Conservation (phyloP, 2,797 vertebrate genomes). For the Acomys russatus region DNA sequence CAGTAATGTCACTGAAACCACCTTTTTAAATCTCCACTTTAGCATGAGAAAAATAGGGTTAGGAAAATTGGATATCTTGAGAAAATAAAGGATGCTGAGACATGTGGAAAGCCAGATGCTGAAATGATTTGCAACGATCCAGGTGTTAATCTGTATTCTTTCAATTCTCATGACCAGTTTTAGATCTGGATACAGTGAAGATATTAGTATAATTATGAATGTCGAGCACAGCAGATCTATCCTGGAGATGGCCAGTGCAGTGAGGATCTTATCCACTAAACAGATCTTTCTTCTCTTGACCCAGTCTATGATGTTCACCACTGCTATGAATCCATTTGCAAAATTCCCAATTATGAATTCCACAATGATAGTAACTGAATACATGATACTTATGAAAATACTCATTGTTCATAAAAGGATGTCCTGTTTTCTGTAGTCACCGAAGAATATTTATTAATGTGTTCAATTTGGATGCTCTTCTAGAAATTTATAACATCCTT, state of each 20-base stretch:
- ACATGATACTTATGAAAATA: not conserved
- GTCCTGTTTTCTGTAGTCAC: not conserved
- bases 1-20: not conserved
- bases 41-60: constrained; percentile 55
- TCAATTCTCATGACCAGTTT: rapidly evolving
- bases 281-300: constrained; percentile 44
- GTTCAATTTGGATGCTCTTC: not conserved
- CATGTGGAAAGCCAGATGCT: constrained; percentile 47
- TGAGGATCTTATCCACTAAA: not conserved
- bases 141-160: not conserved
- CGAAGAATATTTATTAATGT: not conserved
- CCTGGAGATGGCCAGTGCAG: constrained; percentile 37
- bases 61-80: constrained; percentile 60
- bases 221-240: not conserved
- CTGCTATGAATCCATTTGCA: constrained; percentile 19
- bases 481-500: not conserved
- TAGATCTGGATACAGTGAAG: not conserved
- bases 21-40: constrained; percentile 4
- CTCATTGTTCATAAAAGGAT: not conserved
- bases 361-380: not conserved
- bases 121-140: constrained; percentile 18
- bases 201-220: rapidly evolving
- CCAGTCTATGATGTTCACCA: constrained; percentile 37
- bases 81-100: constrained; percentile 54
- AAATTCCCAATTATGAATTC: not conserved